These are phyloP conservation scores for Leptopilina clavipes DNA, from an alignment of 1,140 invertebrate species.

Conservation along the genomic window DNA sequence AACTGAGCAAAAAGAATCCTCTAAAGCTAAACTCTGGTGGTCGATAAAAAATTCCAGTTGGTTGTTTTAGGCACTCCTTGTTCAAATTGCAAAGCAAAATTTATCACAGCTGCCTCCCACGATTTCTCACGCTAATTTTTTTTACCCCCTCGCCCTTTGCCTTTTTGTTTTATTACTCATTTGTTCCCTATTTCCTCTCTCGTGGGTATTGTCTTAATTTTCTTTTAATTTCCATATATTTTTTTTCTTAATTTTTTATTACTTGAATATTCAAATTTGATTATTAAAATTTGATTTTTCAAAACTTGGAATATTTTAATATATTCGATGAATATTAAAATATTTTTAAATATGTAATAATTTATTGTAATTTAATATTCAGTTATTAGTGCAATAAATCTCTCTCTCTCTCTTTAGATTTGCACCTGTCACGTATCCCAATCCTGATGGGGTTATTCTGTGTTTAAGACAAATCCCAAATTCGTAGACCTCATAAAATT, in stretches of 20 bases:
- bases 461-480: constrained; percentile 21
- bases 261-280: too few relatives aligned
- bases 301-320: too few relatives aligned
- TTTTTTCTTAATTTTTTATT: too few relatives aligned
- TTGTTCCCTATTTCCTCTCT: neutral
- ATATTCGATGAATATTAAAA: too few relatives aligned
- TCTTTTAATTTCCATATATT: too few relatives aligned
- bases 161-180: constrained; percentile 1
- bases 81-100: constrained; percentile 15
- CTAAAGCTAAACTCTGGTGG: constrained; percentile 17
- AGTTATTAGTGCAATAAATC: neutral
- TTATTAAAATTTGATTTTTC: too few relatives aligned
- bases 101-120: constrained; percentile 10
- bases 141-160: neutral
- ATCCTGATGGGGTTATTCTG: neutral
- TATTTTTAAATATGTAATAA: too few relatives aligned
- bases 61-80: constrained; percentile 8
- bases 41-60: constrained; percentile 10
- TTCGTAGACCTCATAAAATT: constrained; percentile 4
- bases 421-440: neutral
- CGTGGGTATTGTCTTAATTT: too few relatives aligned
- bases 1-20: constrained; percentile 28
- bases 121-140: constrained; percentile 2
- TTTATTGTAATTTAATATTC: too few relatives aligned
- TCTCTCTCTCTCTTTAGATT: neutral